These are phyloP conservation scores for Drosophila auraria DNA, from an alignment of 1,140 invertebrate genomes.

Conservation along the genomic window DNA sequence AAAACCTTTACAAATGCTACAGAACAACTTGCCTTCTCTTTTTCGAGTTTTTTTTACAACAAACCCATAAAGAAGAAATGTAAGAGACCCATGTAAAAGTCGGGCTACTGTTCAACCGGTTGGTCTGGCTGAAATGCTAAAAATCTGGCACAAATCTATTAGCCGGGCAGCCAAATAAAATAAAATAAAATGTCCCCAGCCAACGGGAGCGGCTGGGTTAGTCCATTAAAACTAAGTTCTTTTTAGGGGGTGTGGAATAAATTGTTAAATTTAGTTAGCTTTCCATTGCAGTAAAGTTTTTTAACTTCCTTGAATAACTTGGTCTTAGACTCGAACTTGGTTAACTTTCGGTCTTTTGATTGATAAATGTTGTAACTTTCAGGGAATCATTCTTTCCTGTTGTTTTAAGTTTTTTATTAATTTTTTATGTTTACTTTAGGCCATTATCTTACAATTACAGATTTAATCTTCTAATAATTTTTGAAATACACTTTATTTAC, in stretches of 20 bases:
- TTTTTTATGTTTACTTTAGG: too few species aligned
- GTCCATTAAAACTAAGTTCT: constrained; percentile 3
- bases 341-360: background rate
- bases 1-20: constrained; percentile 24
- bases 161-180: background rate
- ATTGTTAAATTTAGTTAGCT: constrained; percentile 11
- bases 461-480: too few species aligned
- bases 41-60: constrained; percentile 34
- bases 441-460: too few species aligned
- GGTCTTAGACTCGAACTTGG: too few species aligned
- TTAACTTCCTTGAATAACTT: constrained; percentile 3
- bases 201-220: constrained; percentile 1
- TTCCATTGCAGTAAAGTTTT: background rate
- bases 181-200: constrained; percentile 34
- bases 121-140: constrained; percentile 19
- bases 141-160: constrained; percentile 45
- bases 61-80: constrained; percentile 27
- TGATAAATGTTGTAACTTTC: too few species aligned
- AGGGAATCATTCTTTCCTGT: too few species aligned
- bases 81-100: constrained; percentile 37
- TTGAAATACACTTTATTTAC: too few species aligned
- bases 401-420: too few species aligned
- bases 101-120: constrained; percentile 48
- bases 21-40: constrained; percentile 39
- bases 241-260: background rate